Conservation (phyloP, 1,140 invertebrate species). For the Pachyrhynchus sulphureomaculatus region DNA sequence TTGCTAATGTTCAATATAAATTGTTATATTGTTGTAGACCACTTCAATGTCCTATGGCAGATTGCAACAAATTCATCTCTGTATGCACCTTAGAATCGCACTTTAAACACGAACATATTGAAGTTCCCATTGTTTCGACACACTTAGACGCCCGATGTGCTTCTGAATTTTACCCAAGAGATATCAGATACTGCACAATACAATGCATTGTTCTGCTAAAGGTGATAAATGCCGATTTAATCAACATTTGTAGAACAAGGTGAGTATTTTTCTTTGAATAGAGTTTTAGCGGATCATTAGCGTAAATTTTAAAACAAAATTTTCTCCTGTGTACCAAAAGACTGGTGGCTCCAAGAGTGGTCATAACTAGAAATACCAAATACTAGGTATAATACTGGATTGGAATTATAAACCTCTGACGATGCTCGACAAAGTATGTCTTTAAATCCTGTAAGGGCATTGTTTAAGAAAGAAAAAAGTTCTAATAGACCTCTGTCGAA, state of each 20-base stretch:
- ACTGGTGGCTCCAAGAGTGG: no score
- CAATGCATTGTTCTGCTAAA: constrained; percentile 38
- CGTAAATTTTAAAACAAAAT: background rate
- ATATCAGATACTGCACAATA: constrained; percentile 24
- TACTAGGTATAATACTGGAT: no score
- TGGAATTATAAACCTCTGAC: no score
- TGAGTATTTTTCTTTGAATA: background rate
- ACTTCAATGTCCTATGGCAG: constrained; percentile 39
- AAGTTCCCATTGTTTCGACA: constrained; percentile 41
- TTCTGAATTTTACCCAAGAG: constrained; percentile 43
- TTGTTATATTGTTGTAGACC: constrained; percentile 31
- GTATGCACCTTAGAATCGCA: constrained; percentile 39
- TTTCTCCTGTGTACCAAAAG: no score
- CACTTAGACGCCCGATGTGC: constrained; percentile 54
- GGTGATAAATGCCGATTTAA: constrained; percentile 30
- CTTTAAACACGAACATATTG: constrained; percentile 45
- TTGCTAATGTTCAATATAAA: background rate
- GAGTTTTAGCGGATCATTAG: background rate
- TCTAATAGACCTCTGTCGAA: no score
- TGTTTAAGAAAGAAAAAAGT: no score
- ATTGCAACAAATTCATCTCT: constrained; percentile 41
- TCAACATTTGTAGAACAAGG: constrained; percentile 5
- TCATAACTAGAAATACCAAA: no score
- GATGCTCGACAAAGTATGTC: no score
- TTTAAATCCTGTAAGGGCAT: no score